Evolutionary conservation across 2,797 vertebrate species (phyloP), one percentile per base, ranked within the genome.

Genomic region (Sphaeramia orbicularis): DNA sequence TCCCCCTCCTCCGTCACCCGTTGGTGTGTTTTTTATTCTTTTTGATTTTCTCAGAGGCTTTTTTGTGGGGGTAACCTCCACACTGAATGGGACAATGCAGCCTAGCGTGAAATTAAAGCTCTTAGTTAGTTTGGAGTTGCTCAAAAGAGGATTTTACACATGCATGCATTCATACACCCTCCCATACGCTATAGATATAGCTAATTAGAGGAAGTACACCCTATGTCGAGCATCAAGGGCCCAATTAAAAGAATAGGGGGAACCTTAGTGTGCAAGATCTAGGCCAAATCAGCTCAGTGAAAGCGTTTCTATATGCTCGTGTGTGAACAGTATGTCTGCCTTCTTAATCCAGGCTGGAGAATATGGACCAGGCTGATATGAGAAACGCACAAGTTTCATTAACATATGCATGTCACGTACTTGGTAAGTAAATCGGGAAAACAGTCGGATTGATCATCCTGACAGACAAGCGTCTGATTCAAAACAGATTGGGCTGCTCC

Each of bases 131-230:
- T 93, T 90, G 89, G 87, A 88, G 89, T 90, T 84, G 80, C 87
- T 93, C 88, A 92, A 91, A 92, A 91, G 91, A 89, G 89, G 91
- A 92, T 93, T 93, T 91, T 91, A 89, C 92, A 92, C 92, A 91
- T 92, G 90, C 91, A 91, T 89, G 90, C 92, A 90, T 91, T 91
- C 91, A 92, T 86, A 82, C 87, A 89, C 83, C 81, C 89, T 85
- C 87, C 86, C 88, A 79, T 88, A 83, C 85, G 74, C 87, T 91
- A 91, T 89, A 88, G 89, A 92, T 89, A 87, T 86, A 85, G 90
- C 88, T 93, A 91, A 91, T 92, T 90, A 93, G 91, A 92, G 91
- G 90, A 91, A 90, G 90, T 91, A 84, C 85, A 89, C 89, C 89
- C 91, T 88, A 89, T 91, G 89, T 89, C 77, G 81, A 90, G 87